A percentile compares a stretch with the other conserved stretches of the same genome.
Evolutionary conservation across 1,140 invertebrate genomes (phyloP).

Genomic region (Drosophila arawakana): DNA sequence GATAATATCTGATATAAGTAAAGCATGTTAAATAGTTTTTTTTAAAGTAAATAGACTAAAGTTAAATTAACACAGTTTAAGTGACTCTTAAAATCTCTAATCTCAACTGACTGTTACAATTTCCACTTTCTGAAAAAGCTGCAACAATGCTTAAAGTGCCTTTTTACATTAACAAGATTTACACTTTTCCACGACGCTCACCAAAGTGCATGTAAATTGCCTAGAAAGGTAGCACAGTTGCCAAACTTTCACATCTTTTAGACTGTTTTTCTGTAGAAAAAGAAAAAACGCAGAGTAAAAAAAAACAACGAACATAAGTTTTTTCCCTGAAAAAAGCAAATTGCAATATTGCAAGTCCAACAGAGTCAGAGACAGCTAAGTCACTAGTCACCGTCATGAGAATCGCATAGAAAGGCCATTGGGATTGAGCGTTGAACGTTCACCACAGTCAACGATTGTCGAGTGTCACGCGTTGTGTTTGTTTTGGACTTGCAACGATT

Average conservation of each 20-base stretch:
- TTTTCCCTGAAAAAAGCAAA: conserved; percentile 12
- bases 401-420: conserved; percentile 37
- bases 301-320: conserved; percentile 9
- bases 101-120: conserved; percentile 6
- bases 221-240: conserved; percentile 43
- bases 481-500: conserved; percentile 39
- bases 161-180: conserved; percentile 20
- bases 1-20: too few relatives aligned
- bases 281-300: background rate
- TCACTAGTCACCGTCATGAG: conserved; percentile 23
- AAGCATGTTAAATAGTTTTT: too few relatives aligned
- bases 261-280: conserved; percentile 10
- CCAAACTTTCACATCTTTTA: conserved; percentile 39
- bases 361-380: conserved; percentile 13
- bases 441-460: conserved; percentile 14
- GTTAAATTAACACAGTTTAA: too few relatives aligned
- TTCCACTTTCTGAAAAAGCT: conserved; percentile 5
- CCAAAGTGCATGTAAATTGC: conserved; percentile 34
- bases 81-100: too few relatives aligned
- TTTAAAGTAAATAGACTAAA: too few relatives aligned
- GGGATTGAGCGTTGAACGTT: conserved; percentile 10
- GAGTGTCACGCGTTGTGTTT: conserved; percentile 45
- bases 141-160: conserved; percentile 17
- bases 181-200: conserved; percentile 5
- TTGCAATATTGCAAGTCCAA: conserved; percentile 31